Evolutionary conservation across 2,113 vertebrate species (phyloP), one percentile per base, ranked within the genome.

Genomic region (Salvelinus fontinalis): DNA sequence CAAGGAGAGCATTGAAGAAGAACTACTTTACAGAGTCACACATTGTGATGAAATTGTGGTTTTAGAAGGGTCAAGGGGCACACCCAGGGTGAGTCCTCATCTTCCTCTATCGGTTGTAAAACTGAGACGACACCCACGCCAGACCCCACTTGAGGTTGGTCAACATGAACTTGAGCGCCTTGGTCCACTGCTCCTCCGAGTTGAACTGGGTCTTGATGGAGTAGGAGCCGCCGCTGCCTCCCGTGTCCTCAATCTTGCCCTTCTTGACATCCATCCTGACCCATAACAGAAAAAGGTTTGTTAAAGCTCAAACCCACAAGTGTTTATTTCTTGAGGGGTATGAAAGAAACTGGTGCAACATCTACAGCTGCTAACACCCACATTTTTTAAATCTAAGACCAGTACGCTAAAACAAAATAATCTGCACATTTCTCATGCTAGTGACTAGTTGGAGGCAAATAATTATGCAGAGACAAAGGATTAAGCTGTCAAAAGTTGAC

Each of bases 91-190:
- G 1, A 13, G 11, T 20, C n/a, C 54, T 59, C 14, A 6, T 20
- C 20, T 4, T 26, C 27, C 3, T 59, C 39, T 88, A 94, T 84
- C 89, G 89, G 92, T 97, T 99, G 82, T 99, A 98, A 90, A 99
- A 99, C 44, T 99, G 98, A 3, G 98, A 99, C 2, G 97, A 99
- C 70, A 99, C 98, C 98, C 97, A 99, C 48, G 97, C 98, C 11
- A 99, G 94, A 2, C 98, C 98, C 98, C 98, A 99, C 87, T 99
- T 99, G 31, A 99, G 95, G 88, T 99, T 99, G n/a, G 98, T 99
- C 82, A 99, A 91, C 98, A 99, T 99, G 79, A 99, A 99, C 86
- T 99, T 99, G 6, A 99, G 94, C 0, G 97, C 98, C 89, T 99
- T 99, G 83, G 98, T 99, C 98, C 98, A 99, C 88, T 99, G 98